These are phyloP conservation scores for Spongilla lacustris DNA, from an alignment of 37 sponge, comb jelly and placozoan species.

Conservation along the genomic window DNA sequence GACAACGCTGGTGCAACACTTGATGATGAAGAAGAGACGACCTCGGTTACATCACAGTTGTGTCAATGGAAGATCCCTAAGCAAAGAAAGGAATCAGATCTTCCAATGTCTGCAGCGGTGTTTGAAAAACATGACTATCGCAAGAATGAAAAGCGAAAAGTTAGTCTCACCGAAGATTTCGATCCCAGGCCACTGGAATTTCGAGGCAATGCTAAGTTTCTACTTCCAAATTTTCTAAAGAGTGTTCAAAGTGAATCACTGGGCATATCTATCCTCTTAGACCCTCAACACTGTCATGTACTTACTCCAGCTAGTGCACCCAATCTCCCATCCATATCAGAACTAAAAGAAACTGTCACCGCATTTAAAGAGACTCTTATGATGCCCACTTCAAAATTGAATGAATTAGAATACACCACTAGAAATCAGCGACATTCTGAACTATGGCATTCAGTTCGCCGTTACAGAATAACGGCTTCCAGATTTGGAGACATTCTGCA, in stretches of 20 bases:
- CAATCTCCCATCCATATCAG: not conserved
- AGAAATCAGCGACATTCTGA: slow-evolving; percentile 35
- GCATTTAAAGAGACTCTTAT: slow-evolving; percentile 41
- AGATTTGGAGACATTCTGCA: slow-evolving; percentile 41
- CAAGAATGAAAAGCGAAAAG: slow-evolving; percentile 4
- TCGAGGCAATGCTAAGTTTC: slow-evolving; percentile 5
- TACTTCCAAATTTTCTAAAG: slow-evolving; percentile 3
- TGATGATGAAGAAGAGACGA: slow-evolving; percentile 24
- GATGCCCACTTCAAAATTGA: slow-evolving; percentile 2
- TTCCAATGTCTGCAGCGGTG: slow-evolving; percentile 23
- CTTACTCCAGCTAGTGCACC: too few relatives aligned
- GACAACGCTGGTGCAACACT: too few relatives aligned
- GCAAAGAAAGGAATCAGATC: slow-evolving; percentile 34
- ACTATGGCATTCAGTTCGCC: slow-evolving; percentile 34
- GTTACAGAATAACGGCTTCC: slow-evolving; percentile 56
- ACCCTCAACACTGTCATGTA: not conserved
- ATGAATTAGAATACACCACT: slow-evolving; percentile 46
- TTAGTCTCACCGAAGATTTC: slow-evolving; percentile 28
- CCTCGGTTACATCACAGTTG: slow-evolving; percentile 18
- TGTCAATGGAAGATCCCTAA: slow-evolving; percentile 45
- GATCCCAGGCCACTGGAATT: slow-evolving; percentile 43
- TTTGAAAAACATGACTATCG: slow-evolving; percentile 64
- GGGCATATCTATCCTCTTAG: slow-evolving; percentile 28
- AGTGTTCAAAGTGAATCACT: slow-evolving; percentile 15
- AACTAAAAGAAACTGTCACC: slow-evolving; percentile 17